These are phyloP conservation scores for Heteromyza rotundicornis DNA, from an alignment of 2,888 invertebrate genomes.

Conservation along the genomic window DNA sequence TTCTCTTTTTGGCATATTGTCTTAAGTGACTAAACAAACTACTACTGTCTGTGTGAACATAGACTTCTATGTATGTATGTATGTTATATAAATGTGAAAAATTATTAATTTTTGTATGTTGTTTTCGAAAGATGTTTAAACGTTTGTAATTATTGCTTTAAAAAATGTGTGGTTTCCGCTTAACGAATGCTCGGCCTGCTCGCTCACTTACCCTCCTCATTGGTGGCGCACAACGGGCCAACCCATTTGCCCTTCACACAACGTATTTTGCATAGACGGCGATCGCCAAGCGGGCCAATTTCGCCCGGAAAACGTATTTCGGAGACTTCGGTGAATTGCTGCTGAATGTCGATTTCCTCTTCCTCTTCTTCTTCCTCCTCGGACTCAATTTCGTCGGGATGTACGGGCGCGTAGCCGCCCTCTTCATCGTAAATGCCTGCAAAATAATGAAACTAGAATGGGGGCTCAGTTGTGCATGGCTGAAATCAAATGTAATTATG, in stretches of 20 bases:
- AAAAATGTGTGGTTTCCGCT: conserved; percentile 22
- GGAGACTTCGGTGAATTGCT: conserved; percentile 61
- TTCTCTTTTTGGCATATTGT: conserved; percentile 16
- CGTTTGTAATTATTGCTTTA: conserved; percentile 18
- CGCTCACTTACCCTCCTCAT: conserved; percentile 71
- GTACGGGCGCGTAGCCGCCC: conserved; percentile 56
- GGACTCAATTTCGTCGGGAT: conserved; percentile 57
- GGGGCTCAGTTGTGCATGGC: not conserved
- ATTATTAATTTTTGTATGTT: conserved; percentile 23
- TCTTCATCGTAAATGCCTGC: conserved; percentile 59
- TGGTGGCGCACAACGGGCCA: conserved; percentile 77
- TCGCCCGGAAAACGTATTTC: conserved; percentile 73
- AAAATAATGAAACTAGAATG: conserved; percentile 26
- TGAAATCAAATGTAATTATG: not conserved
- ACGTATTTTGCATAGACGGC: conserved; percentile 81
- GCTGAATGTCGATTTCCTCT: conserved; percentile 58
- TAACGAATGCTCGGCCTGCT: conserved; percentile 20
- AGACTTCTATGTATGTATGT: conserved; percentile 22
- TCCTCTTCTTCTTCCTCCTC: conserved; percentile 61
- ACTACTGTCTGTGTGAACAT: no score
- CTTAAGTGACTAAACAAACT: conserved; percentile 30
- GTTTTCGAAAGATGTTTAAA: conserved; percentile 23
- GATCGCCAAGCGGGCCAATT: conserved; percentile 75
- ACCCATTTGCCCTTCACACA: conserved; percentile 86
- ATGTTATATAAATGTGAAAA: conserved; percentile 26